These are phyloP conservation scores for Nibea albiflora DNA, from an alignment of 2,113 vertebrate species.

Conservation along the genomic window DNA sequence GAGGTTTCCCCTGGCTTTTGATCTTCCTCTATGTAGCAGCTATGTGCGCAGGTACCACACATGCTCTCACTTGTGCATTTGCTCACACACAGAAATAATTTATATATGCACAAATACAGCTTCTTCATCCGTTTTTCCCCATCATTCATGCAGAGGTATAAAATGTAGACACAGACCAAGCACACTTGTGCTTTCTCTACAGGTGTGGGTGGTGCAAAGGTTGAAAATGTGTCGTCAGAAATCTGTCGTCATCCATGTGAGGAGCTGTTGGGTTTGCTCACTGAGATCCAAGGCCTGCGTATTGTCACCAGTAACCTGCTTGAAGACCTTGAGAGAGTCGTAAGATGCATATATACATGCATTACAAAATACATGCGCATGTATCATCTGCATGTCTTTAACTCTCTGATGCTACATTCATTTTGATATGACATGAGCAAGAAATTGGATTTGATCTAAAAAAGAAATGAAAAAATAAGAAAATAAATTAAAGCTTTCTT, in stretches of 20 bases:
- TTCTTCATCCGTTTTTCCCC: background rate
- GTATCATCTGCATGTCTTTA: background rate
- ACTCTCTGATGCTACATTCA: background rate
- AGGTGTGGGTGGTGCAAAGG: slow-evolving; percentile 88
- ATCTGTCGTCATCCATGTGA: slow-evolving; percentile 93
- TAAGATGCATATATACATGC: slow-evolving; percentile 73
- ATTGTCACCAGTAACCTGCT: slow-evolving; percentile 89
- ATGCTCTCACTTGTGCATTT: slow-evolving; percentile 28
- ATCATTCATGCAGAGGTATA: background rate
- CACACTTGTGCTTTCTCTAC: slow-evolving; percentile 23
- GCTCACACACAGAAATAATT: slow-evolving; percentile 10
- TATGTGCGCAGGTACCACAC: slow-evolving; percentile 68
- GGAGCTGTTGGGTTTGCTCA: slow-evolving; percentile 89
- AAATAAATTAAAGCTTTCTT: background rate
- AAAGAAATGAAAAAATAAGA: background rate
- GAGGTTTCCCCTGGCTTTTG: slow-evolving; percentile 60
- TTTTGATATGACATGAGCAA: background rate
- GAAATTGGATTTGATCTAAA: background rate
- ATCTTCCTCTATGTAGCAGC: slow-evolving; percentile 64
- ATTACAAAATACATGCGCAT: background rate
- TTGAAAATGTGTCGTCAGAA: slow-evolving; percentile 82
- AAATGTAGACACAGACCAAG: background rate
- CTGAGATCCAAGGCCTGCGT: slow-evolving; percentile 91
- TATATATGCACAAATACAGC: slow-evolving; percentile 40
- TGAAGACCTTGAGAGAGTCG: slow-evolving; percentile 92